Conservation (phyloP, 2,797 vertebrate species). For the Crenuchus spilurus region DNA sequence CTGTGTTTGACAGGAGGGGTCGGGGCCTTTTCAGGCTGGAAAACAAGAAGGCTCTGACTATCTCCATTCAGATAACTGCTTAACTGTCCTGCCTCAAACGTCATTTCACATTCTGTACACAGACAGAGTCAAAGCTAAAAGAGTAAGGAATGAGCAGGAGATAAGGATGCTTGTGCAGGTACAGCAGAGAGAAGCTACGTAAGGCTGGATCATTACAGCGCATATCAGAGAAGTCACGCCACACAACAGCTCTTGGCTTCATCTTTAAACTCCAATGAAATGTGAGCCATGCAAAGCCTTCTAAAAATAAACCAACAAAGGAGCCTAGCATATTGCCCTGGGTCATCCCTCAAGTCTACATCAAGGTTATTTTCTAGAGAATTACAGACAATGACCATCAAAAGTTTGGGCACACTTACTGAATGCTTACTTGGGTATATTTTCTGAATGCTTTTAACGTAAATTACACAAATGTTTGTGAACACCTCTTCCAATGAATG, state of each 20-base stretch:
- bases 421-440: too few relatives aligned
- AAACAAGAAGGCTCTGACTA: constrained; percentile 23
- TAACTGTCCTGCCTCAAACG: constrained; percentile 62
- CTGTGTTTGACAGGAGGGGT: constrained; percentile 26
- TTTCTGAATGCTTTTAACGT: too few relatives aligned
- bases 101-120: constrained; percentile 59
- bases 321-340: neutral
- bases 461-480: too few relatives aligned
- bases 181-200: neutral
- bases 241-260: constrained; percentile 16
- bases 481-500: too few relatives aligned
- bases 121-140: constrained; percentile 33
- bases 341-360: neutral
- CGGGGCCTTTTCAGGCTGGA: constrained; percentile 1
- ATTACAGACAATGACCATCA: neutral
- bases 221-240: constrained; percentile 7
- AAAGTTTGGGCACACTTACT: neutral
- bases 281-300: neutral
- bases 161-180: constrained; percentile 1
- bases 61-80: constrained; percentile 54
- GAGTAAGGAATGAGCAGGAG: neutral
- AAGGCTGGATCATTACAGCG: neutral
- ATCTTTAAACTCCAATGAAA: constrained; percentile 15
- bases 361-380: neutral
- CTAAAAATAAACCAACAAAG: constrained; percentile 15